Base-by-base conservation (phyloP, 1,140 invertebrate genomes). In the Notospermus geniculatus region DNA sequence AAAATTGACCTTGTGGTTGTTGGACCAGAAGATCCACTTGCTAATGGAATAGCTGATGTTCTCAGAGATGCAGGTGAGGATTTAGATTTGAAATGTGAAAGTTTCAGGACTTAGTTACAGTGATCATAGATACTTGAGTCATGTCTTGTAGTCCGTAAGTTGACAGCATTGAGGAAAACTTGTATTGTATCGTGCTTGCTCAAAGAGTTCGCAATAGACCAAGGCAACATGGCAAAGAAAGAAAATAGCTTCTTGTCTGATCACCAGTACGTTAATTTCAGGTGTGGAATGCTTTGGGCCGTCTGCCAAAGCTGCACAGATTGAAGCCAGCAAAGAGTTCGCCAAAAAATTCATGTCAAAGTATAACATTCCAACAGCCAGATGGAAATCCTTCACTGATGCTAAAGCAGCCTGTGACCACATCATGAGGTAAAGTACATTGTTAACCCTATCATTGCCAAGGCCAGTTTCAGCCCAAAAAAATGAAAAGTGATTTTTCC, bases 11-110 rank as follows among this genome's bases (percentile, higher is more conserved):
- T 98, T 57, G 94, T 97, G 0, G 85, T 94, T 0, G 87, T 98
- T 53, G 95, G 96, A 5, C 95, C 96, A 9, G 96, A 99, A 82
- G 92, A 91, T 80, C 94, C 92, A 19, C 80, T 98, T n/a, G 92
- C 91, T 7, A 86, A 88, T 72, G 95, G 84, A 45, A 75, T 80
- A 41, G 63, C 72, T 57, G 78, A 81, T 61, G 60, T 63, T 27
- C 69, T 80, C 0, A 52, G 19, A 28, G 36, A 59, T 23, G 39
- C 64, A 67, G 75, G 77, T 77, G 62, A 58, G 54, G 32, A 7
- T 36, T 36, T 15, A 36, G 5, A 7, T 36, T 7, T 36, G 4
- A 36, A n/a, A n/a, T n/a, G n/a, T n/a, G n/a, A n/a, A n/a, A n/a
- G n/a, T n/a, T n/a, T n/a, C n/a, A n/a, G n/a, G n/a, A n/a, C n/a